Percentiles rank a stretch among this genome's conserved stretches.
Conservation (phyloP, 2,797 vertebrate species). For the Melanotaenia parkinsoni region DNA sequence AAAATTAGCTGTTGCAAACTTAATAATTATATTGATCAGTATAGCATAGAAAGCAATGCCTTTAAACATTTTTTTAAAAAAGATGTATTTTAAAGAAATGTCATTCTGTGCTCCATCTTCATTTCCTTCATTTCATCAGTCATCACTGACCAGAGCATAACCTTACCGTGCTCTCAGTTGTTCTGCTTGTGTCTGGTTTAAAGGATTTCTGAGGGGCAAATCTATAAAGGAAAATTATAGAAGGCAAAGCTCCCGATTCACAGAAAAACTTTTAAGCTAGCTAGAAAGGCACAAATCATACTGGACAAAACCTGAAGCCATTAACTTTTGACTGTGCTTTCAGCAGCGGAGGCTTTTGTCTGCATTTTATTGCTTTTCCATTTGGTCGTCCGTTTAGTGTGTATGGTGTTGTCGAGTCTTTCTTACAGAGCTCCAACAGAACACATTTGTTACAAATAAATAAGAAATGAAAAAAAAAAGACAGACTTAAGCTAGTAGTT, state of each 20-base stretch:
- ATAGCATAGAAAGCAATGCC: not conserved
- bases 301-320: not conserved
- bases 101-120: not conserved
- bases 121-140: not conserved
- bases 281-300: not conserved
- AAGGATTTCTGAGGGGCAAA: not conserved
- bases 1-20: not conserved
- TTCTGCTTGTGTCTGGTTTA: not conserved
- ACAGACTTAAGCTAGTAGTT: not conserved
- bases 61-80: not conserved
- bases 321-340: not conserved
- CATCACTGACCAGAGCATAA: not conserved
- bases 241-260: not conserved
- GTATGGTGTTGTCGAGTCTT: not conserved
- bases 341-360: not conserved
- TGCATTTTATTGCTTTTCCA: not conserved
- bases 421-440: not conserved
- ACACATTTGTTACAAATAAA: not conserved
- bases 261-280: not conserved
- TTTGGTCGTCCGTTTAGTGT: not conserved
- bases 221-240: not conserved
- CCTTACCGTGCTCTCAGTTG: not conserved
- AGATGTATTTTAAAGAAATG: not conserved
- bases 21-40: not conserved
- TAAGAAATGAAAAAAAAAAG: too few relatives aligned